Percentiles rank a stretch among this genome's conserved stretches.
phyloP scores from a whole-genome alignment of 2,888 invertebrate genomes.

The Psylliodes chrysocephalus region DNA sequence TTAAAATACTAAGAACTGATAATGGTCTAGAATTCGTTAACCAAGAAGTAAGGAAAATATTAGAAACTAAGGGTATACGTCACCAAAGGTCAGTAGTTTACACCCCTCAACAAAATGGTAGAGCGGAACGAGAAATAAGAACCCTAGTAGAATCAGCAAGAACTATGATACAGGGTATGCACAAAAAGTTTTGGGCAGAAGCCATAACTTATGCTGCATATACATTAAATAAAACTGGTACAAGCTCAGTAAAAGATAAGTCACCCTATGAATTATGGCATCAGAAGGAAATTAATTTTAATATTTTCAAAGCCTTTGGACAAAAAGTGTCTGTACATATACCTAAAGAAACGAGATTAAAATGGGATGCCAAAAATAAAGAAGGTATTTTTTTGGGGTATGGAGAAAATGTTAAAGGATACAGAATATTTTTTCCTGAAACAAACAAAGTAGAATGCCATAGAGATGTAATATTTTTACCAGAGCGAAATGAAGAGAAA shows the following conservation, averaged over 20 bases:
- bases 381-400: too few species aligned
- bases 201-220: too few species aligned
- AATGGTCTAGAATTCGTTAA: conserved; percentile 53
- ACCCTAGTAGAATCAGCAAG: conserved; percentile 32
- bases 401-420: too few species aligned
- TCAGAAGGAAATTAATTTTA: conserved; percentile 50
- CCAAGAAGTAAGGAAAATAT: conserved; percentile 41
- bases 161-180: conserved; percentile 9
- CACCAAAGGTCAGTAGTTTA: conserved; percentile 53
- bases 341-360: conserved; percentile 54
- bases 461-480: too few species aligned
- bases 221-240: too few species aligned
- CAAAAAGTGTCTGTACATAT: conserved; percentile 54
- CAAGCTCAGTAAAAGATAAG: conserved; percentile 34
- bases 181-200: conserved; percentile 52
- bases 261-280: conserved; percentile 58
- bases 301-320: too few species aligned
- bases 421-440: conserved; percentile 25
- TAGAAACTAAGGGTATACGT: conserved; percentile 45
- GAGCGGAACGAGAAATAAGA: conserved; percentile 52
- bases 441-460: too few species aligned
- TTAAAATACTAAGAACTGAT: too few species aligned
- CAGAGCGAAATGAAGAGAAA: too few species aligned
- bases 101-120: conserved; percentile 54
- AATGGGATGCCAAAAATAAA: conserved; percentile 57